phyloP scores from a whole-genome alignment of 2,888 invertebrate species.

The Cephalotes varians region DNA sequence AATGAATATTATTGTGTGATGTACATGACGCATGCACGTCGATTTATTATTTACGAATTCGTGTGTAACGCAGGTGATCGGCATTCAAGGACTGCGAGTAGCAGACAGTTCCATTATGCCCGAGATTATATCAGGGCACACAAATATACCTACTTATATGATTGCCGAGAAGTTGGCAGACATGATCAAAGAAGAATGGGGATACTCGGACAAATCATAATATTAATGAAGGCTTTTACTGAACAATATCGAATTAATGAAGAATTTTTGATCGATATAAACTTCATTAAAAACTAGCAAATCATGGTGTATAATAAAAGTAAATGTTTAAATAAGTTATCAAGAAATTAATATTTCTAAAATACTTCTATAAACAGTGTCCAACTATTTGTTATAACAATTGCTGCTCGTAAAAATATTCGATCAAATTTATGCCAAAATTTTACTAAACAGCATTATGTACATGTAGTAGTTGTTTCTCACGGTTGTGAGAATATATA shows the following conservation, averaged over 20 bases:
- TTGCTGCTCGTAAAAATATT: neutral
- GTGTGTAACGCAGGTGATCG: conserved; percentile 77
- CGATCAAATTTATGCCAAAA: neutral
- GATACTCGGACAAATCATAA: conserved; percentile 47
- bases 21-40: too few species aligned
- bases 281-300: neutral
- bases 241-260: neutral
- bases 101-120: conserved; percentile 90
- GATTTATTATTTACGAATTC: neutral
- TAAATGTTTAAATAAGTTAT: neutral
- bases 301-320: neutral
- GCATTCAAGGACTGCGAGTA: conserved; percentile 88
- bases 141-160: conserved; percentile 89
- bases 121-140: conserved; percentile 88
- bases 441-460: too few species aligned
- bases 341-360: neutral
- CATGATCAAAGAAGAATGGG: conserved; percentile 88
- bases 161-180: conserved; percentile 90
- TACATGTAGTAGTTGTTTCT: too few species aligned
- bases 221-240: too few species aligned
- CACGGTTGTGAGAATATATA: too few species aligned
- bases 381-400: neutral
- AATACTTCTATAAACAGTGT: neutral
- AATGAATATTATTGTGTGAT: neutral
- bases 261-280: neutral